phyloP scores from a whole-genome alignment of 2,113 vertebrate species.

The Chaetops frenatus region DNA sequence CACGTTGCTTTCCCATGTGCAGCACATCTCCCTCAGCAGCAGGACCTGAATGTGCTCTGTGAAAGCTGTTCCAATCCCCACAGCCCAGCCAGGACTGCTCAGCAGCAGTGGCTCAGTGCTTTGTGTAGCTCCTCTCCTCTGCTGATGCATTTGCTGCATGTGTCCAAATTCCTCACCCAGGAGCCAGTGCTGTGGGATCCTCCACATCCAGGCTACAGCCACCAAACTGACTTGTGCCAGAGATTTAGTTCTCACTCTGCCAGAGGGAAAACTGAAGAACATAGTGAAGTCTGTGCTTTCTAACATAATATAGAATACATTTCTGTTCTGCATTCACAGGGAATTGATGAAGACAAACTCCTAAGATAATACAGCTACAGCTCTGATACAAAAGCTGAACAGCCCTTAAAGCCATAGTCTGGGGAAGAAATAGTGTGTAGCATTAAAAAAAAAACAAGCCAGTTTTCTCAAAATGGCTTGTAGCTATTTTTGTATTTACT shows the following conservation, averaged over 20 bases:
- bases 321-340: not conserved
- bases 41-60: not conserved
- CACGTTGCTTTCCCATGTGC: accelerated
- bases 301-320: accelerated
- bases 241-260: not conserved
- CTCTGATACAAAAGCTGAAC: not conserved
- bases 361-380: not conserved
- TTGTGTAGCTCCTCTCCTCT: not conserved
- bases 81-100: not conserved
- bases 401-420: not conserved
- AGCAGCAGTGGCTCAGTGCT: not conserved
- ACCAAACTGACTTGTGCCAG: not conserved
- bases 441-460: not conserved
- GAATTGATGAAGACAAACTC: not conserved
- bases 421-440: not conserved
- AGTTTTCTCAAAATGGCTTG: not conserved
- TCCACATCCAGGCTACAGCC: not conserved
- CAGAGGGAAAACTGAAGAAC: not conserved
- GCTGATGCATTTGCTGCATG: accelerated
- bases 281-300: not conserved
- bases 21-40: not conserved
- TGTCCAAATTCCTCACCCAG: not conserved
- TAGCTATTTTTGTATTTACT: not conserved
- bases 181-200: not conserved
- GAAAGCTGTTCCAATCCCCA: not conserved